A percentile compares a stretch with the other conserved stretches of the same genome.
Conservation (phyloP, 2,888 invertebrate genomes). For the Kryphioiulus occultus region DNA sequence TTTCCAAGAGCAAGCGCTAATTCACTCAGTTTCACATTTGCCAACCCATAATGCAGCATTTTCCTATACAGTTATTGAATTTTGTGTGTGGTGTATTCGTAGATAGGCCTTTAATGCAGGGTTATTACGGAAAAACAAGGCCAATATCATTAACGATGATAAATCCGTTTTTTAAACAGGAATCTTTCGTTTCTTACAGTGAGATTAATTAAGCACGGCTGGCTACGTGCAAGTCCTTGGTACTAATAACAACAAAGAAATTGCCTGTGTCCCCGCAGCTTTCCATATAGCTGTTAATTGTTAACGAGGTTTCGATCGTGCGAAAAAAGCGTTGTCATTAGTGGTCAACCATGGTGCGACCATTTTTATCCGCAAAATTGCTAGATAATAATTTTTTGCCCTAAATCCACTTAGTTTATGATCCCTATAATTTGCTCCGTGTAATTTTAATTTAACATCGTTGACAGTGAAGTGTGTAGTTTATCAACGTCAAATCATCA, state of each 20-base stretch:
- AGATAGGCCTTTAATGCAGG: background rate
- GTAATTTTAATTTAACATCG: too few species aligned
- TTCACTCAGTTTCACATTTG: background rate
- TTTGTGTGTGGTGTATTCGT: background rate
- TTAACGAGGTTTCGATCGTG: background rate
- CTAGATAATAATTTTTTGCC: too few species aligned
- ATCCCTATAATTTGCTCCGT: too few species aligned
- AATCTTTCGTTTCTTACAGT: background rate
- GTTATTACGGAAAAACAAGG: slow-evolving; percentile 5
- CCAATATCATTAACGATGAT: background rate
- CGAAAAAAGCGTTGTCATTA: background rate
- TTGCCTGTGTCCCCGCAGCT: background rate
- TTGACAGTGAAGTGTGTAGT: too few species aligned
- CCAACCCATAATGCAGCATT: background rate
- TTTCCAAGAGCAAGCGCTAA: background rate
- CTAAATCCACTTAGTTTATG: too few species aligned
- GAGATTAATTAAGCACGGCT: background rate
- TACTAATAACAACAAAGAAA: background rate
- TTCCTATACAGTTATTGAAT: background rate
- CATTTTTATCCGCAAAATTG: too few species aligned
- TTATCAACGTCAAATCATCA: too few species aligned
- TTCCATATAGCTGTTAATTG: background rate
- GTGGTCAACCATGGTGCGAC: too few species aligned
- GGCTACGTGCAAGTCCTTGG: background rate
- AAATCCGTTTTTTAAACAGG: background rate